Conservation (phyloP, 1,140 invertebrate species). For the Bombus huntii region DNA sequence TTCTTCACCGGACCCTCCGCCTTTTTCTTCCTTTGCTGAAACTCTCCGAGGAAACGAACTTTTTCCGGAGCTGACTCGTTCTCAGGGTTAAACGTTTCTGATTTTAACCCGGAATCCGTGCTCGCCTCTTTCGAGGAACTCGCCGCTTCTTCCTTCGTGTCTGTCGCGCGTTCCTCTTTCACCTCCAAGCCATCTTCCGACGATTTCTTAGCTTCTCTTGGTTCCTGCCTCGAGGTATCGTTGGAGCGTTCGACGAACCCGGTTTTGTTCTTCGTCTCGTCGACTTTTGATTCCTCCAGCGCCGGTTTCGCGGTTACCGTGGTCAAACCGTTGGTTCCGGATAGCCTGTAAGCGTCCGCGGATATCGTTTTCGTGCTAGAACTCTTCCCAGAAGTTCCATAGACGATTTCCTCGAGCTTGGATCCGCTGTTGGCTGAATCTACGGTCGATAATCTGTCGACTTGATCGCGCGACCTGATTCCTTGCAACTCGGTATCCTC, state of each 20-base stretch:
- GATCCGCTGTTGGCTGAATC: constrained; percentile 24
- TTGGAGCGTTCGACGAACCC: neutral
- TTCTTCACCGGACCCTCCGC: constrained; percentile 15
- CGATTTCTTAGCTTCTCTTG: neutral
- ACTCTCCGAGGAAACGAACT: neutral
- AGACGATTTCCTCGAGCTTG: constrained; percentile 29
- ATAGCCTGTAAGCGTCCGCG: constrained; percentile 39
- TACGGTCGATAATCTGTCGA: constrained; percentile 16
- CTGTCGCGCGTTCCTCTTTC: neutral
- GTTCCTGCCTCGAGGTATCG: neutral
- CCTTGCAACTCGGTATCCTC: neutral
- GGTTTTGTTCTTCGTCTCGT: constrained; percentile 24
- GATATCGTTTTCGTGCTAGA: constrained; percentile 49
- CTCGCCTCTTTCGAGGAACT: neutral
- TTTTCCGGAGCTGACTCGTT: neutral
- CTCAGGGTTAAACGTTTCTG: neutral
- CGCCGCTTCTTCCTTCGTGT: too few species aligned
- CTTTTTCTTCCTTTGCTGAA: neutral
- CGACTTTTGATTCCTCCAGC: constrained; percentile 30
- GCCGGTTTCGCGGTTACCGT: constrained; percentile 35
- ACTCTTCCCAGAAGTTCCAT: constrained; percentile 51
- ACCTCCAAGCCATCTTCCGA: neutral
- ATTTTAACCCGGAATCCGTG: neutral
- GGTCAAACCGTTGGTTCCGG: constrained; percentile 48
- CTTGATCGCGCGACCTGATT: constrained; percentile 16